A percentile compares a stretch with the other conserved stretches of the same genome.
Evolutionary conservation across 2,797 vertebrate genomes (phyloP).

Genomic region (Taeniopygia guttata): DNA sequence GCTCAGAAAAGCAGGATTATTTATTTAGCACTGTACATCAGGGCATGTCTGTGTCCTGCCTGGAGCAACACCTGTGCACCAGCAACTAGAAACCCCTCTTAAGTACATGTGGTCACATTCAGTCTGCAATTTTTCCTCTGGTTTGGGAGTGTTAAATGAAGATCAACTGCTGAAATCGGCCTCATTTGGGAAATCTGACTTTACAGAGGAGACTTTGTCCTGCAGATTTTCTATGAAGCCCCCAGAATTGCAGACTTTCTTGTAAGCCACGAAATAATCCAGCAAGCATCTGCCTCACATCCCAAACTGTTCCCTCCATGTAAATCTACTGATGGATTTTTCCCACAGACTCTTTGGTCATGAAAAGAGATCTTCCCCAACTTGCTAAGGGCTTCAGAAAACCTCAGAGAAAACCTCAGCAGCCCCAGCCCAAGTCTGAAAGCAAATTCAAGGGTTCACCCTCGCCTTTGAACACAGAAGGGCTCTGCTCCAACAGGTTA

Average conservation of each 20-base stretch:
- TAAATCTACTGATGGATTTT: conserved; percentile 4
- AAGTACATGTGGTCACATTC: neutral
- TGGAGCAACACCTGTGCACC: conserved; percentile 18
- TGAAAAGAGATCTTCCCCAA: neutral
- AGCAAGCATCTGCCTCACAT: neutral
- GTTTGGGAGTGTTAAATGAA: conserved; percentile 5
- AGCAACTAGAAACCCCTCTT: neutral
- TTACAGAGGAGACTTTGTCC: conserved; percentile 6
- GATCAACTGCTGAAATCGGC: neutral
- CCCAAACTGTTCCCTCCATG: conserved; percentile 27
- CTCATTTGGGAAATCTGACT: neutral
- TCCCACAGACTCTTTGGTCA: neutral
- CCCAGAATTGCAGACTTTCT: neutral
- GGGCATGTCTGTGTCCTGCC: neutral
- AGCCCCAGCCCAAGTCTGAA: neutral
- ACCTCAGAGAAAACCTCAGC: neutral
- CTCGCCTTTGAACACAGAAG: conserved; percentile 73
- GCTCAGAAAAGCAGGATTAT: neutral
- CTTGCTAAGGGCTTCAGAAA: neutral
- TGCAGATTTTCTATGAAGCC: neutral
- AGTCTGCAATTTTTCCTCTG: conserved; percentile 33
- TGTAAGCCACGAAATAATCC: neutral
- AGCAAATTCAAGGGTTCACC: conserved; percentile 3
- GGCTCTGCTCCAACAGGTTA: conserved; percentile 61
- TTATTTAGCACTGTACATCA: neutral